Base-by-base conservation (phyloP, 2,888 invertebrate species). In the Conchocele bisecta region DNA sequence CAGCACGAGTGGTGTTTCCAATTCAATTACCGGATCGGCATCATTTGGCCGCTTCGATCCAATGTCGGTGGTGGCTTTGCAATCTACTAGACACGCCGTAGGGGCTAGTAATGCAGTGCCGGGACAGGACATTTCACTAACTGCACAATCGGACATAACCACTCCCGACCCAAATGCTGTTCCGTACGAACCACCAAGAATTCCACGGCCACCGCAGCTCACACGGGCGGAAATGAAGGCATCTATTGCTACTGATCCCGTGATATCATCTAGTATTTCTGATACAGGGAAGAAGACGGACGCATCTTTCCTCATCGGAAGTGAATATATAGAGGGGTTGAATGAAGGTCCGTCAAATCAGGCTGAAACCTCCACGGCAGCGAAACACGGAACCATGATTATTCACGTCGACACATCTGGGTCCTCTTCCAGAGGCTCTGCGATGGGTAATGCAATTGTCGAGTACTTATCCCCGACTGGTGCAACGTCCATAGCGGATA, bases 341-440 rank as follows among this genome's bases (percentile, higher is more conserved):
- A 68, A 56, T 15, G 75, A 75, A 17, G 75, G 71, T 26, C 50
- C 44, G 17, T 75, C 75, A 11, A 75, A 75, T 33, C 75, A 71
- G 31, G 75, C 75, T 0, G 75, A 75, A 39, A 75, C 75, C 2
- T 75, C 75, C 0, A 75, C 75, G 20, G 75, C 75, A 5, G 64
- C 75, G 17, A 39, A 68, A 15, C 71, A 71, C 29, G 68, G 68
- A 13, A 71, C 75, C 15, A 75, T 75, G 75, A 71, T 75, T 13
- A 35, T 75, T 13, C 46, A 56, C 5, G 68, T 44, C 2, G 68
- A 56, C 1, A 31, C 35, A 3, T 13, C 51, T 31, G 31, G 33
- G 2, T 35, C 51, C 22, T 31, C 51, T 5, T 9, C 31, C 51
- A 5, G 24, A 0, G 46, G 22, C 0, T 26, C n/a, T 7, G 33